Conservation (phyloP, 1,140 invertebrate genomes). For the Eurosta solidaginis region DNA sequence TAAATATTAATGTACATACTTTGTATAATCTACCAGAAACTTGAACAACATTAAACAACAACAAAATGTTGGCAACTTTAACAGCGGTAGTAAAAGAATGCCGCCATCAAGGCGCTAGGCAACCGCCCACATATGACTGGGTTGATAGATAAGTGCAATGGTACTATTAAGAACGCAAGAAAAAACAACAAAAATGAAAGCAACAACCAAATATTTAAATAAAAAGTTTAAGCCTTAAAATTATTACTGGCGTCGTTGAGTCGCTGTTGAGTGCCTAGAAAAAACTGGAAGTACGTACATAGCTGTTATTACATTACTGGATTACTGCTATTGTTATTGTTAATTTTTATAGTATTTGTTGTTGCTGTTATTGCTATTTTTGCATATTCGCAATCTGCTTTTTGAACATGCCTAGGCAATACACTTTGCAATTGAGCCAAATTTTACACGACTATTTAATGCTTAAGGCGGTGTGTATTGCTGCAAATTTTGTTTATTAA, state of each 20-base stretch:
- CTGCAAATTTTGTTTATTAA: neutral
- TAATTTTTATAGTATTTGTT: neutral
- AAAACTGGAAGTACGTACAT: neutral
- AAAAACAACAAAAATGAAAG: neutral
- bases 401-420: neutral
- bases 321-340: neutral
- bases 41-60: constrained; percentile 6
- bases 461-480: neutral
- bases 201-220: neutral
- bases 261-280: neutral
- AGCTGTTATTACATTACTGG: neutral
- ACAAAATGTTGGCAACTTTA: neutral
- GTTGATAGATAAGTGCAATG: too few relatives aligned
- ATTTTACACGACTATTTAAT: neutral
- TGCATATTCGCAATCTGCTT: too few relatives aligned
- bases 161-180: neutral
- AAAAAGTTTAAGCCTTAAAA: neutral
- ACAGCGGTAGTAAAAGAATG: constrained; percentile 11
- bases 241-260: neutral
- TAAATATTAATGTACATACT: neutral
- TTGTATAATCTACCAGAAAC: neutral
- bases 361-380: neutral
- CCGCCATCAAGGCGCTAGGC: constrained; percentile 12
- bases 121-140: constrained; percentile 3
- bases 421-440: neutral